Evolutionary conservation across 2,888 invertebrate species (phyloP), one percentile per base, ranked within the genome.

Genomic region (Himalopsyche japonica): DNA sequence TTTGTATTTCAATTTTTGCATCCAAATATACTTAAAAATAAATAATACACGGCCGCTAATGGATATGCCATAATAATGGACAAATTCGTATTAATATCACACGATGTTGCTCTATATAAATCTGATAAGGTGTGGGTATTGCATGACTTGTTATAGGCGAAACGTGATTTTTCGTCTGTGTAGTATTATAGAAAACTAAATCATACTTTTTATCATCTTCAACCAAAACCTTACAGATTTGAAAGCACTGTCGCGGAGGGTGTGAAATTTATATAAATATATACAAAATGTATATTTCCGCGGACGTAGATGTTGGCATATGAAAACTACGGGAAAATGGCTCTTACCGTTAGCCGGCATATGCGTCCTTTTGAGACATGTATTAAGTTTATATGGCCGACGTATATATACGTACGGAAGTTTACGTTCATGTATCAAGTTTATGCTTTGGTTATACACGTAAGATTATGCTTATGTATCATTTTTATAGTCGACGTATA

Each of bases 251-350:
- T 37, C 78, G 34, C 34, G 49, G 18, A 47, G 83, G 80, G 86
- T 86, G 86, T 86, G 86, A 86, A 86, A 86, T 86, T 86, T 86
- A 86, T 84, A 86, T 84, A 85, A 83, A 85, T 83, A 86, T 76
- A 76, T 86, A 86, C 86, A 84, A 84, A 86, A 86, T 84, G 77
- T 85, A 80, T 83, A 85, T 85, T 85, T 83, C 84, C 49, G 79
- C 82, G 70, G 70, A 86, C 82, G 77, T 85, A 80, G 81, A 85
- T 85, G 83, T 82, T 82, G 37, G 79, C 82, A 79, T 37, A 49
- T 70, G 79, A 78, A 79, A 49, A 81, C 79, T 30, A 37, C 82
- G 84, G 84, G 47, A 82, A 82, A 80, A 70, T 70, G 77, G 77
- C 77, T 82, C 57, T 49, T 79, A 48, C 48, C 83, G 79, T 47